Evolutionary conservation across 2,797 vertebrate genomes (phyloP), one percentile per base, ranked within the genome.

Genomic region (Apodemus agrarius): DNA sequence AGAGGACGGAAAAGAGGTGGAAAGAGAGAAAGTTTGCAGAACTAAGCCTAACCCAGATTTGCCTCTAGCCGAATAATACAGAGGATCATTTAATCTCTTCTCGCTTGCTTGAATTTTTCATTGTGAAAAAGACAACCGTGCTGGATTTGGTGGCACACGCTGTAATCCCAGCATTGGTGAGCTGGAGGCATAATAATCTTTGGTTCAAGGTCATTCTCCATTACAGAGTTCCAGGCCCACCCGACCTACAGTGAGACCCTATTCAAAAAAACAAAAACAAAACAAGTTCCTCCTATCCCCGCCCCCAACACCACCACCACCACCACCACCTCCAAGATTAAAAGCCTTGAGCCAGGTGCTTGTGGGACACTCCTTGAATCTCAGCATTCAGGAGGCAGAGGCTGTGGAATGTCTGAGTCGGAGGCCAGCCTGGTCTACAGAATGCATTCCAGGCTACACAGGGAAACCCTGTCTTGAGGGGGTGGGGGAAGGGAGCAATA

Each of bases 41-140:
- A 96, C 12, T 63, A 76, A 37, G 17, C 10, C n/a, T 94, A 92
- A 63, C 4, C 26, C 46, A 92, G 29, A n/a, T 95, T 19, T 13
- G 85, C 61, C 76, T 80, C 59, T 57, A 80, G 67, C 11, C 83
- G 49, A 52, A 52, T 52, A 52, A 52, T 13, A 52, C 12, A 52
- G 52, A 59, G 87, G 92, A 85, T 96, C 94, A 95, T 95, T 97
- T 74, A 86, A 74, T 1, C 24, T 90, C 94, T 78, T 1, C 13
- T 61, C 72, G 69, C 75, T 67, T 89, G 79, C 82, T 78, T 95
- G 83, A 88, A 22, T 93, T 87, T 85, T 79, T 93, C 31, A 79
- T 81, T 84, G 89, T 96, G 92, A 37, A 93, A 96, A 83, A 89
- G 67, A 95, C 92, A 34, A 31, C 86, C 61, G 54, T 46, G 43